Percentiles rank a stretch among this genome's conserved stretches.
These are phyloP conservation scores for Hyles euphorbiae DNA, from an alignment of 1,140 invertebrate genomes.

Conservation along the genomic window DNA sequence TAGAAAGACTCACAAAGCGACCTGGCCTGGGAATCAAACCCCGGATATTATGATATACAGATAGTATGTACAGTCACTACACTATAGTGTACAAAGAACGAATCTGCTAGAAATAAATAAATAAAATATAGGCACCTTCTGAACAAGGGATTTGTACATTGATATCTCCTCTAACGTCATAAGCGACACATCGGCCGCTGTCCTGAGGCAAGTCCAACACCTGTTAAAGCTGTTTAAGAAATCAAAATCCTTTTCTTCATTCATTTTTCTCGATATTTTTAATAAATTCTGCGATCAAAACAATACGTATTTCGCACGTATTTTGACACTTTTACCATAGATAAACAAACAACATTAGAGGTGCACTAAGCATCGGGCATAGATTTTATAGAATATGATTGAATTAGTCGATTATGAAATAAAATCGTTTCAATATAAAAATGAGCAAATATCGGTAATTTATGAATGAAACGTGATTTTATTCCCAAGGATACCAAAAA, in stretches of 20 bases:
- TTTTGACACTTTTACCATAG: too few species aligned
- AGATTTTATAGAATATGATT: background rate
- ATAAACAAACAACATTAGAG: background rate
- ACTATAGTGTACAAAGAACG: background rate
- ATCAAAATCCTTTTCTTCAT: slow-evolving; percentile 15
- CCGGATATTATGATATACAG: too few species aligned
- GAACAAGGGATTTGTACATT: slow-evolving; percentile 18
- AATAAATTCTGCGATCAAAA: background rate
- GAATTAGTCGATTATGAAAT: background rate
- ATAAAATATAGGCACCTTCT: slow-evolving; percentile 17
- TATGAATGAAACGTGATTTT: too few species aligned
- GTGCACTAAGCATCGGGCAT: background rate
- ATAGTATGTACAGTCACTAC: too few species aligned
- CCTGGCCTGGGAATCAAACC: too few species aligned
- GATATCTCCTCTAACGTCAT: slow-evolving; percentile 30
- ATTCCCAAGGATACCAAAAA: too few species aligned
- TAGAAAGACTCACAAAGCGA: too few species aligned
- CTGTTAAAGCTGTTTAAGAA: slow-evolving; percentile 9
- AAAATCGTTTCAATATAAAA: background rate
- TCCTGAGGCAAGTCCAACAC: slow-evolving; percentile 32
- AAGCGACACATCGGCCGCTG: slow-evolving; percentile 19
- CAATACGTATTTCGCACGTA: background rate
- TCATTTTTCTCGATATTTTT: slow-evolving; percentile 13
- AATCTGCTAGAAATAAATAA: slow-evolving; percentile 3
- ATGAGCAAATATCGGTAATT: too few species aligned